These are phyloP conservation scores for Poecilus cupreus DNA, from an alignment of 2,888 invertebrate species.

Conservation along the genomic window DNA sequence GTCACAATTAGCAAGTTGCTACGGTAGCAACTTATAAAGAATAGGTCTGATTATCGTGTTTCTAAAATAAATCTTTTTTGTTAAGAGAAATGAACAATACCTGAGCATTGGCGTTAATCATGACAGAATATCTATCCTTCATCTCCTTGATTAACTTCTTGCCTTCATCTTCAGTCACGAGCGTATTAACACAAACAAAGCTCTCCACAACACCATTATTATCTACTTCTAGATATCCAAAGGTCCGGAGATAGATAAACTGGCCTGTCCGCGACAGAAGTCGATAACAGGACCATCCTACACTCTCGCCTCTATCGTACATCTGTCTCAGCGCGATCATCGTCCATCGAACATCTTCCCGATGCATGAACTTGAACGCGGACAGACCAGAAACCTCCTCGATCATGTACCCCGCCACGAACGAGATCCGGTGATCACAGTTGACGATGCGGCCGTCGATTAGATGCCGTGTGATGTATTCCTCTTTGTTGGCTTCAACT, in stretches of 20 bases:
- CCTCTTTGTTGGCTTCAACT: slow-evolving; percentile 83
- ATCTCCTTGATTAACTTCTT: slow-evolving; percentile 83
- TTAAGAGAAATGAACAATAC: neutral
- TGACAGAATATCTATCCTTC: slow-evolving; percentile 86
- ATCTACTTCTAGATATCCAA: slow-evolving; percentile 90
- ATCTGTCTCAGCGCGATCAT: slow-evolving; percentile 90
- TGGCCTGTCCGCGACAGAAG: slow-evolving; percentile 87
- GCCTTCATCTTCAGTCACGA: slow-evolving; percentile 85
- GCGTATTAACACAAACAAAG: slow-evolving; percentile 90
- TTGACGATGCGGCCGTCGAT: slow-evolving; percentile 92
- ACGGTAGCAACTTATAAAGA: too few species aligned
- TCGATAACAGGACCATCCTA: slow-evolving; percentile 91
- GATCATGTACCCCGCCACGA: slow-evolving; percentile 91
- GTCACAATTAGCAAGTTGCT: too few species aligned
- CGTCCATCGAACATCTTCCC: slow-evolving; percentile 92
- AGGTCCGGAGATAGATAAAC: slow-evolving; percentile 88
- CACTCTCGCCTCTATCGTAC: slow-evolving; percentile 89
- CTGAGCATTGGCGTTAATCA: slow-evolving; percentile 68
- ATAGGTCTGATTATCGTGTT: too few species aligned
- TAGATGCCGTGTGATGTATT: slow-evolving; percentile 92
- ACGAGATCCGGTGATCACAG: slow-evolving; percentile 92
- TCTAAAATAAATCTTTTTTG: too few species aligned
- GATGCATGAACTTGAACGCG: slow-evolving; percentile 93
- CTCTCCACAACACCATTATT: slow-evolving; percentile 87
- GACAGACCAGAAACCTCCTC: slow-evolving; percentile 92